These are phyloP conservation scores for Eudemis profundana DNA, from an alignment of 2,888 invertebrate species.

Conservation along the genomic window DNA sequence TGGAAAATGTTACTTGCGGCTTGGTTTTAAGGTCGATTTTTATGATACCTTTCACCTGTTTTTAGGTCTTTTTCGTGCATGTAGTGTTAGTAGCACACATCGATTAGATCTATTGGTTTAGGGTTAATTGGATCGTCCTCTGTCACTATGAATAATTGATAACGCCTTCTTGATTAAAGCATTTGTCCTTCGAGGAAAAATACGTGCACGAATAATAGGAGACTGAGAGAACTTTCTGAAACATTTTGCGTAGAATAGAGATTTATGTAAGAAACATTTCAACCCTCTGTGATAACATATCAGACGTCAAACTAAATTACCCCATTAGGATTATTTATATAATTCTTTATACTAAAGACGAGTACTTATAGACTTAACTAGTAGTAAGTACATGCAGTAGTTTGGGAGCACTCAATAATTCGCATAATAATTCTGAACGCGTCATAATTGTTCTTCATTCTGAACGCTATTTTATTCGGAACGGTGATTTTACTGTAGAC, in stretches of 20 bases:
- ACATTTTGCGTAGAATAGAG: not conserved
- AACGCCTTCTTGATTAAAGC: constrained; percentile 47
- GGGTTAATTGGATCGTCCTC: constrained; percentile 48
- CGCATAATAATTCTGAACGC: too few relatives aligned
- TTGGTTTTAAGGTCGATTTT: not conserved
- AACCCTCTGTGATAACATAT: too few relatives aligned
- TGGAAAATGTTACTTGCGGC: not conserved
- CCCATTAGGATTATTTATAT: too few relatives aligned
- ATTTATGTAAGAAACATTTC: too few relatives aligned
- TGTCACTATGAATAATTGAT: constrained; percentile 49
- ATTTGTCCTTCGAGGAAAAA: constrained; percentile 45
- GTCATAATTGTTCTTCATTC: too few relatives aligned
- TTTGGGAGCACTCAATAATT: too few relatives aligned
- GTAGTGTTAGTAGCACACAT: constrained; percentile 29
- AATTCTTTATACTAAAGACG: too few relatives aligned
- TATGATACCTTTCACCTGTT: too few relatives aligned
- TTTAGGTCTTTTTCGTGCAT: not conserved
- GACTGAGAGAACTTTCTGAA: not conserved
- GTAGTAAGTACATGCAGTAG: too few relatives aligned
- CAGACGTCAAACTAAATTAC: too few relatives aligned
- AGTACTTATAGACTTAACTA: not conserved
- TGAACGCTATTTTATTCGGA: too few relatives aligned
- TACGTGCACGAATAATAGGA: constrained; percentile 25
- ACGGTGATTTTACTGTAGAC: too few relatives aligned
- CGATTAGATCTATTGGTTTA: constrained; percentile 48